A percentile compares a stretch with the other conserved stretches of the same genome.
phyloP scores from a whole-genome alignment of 2,888 invertebrate species.

The Hydrotaea cyrtoneurina region DNA sequence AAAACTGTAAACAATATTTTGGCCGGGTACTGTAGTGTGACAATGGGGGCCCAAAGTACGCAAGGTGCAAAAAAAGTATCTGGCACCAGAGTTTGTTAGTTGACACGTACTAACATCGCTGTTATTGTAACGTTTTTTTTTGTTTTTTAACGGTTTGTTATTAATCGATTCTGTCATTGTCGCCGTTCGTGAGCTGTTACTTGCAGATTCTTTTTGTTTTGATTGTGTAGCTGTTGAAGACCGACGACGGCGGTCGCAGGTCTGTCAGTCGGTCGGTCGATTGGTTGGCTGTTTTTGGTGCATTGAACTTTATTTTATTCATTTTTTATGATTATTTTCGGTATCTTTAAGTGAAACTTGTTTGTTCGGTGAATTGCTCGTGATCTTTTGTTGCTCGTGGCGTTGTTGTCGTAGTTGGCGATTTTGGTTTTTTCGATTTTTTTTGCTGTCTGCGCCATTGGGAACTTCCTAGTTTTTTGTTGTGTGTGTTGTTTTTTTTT shows the following conservation, averaged over 20 bases:
- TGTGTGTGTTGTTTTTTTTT: background rate
- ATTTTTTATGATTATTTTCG: constrained; percentile 24
- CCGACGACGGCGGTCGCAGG: background rate
- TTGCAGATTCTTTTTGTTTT: constrained; percentile 46
- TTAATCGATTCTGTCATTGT: constrained; percentile 19
- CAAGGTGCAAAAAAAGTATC: background rate
- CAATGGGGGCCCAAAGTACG: background rate
- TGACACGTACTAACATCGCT: constrained; percentile 25
- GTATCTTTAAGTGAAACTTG: constrained; percentile 50
- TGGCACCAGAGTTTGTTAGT: background rate
- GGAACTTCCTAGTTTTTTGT: constrained; percentile 57
- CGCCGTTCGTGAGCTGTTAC: background rate
- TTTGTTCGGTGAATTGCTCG: constrained; percentile 38
- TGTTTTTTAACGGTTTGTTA: constrained; percentile 16
- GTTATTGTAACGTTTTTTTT: background rate
- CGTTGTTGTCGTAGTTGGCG: background rate
- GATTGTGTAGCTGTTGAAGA: background rate
- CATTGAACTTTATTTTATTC: constrained; percentile 57
- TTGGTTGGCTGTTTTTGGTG: constrained; percentile 46
- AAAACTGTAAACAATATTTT: too few species aligned
- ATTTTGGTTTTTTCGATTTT: constrained; percentile 36
- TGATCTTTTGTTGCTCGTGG: background rate
- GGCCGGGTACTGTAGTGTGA: background rate
- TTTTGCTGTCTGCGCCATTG: constrained; percentile 16
- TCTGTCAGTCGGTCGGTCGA: background rate